Evolutionary conservation across 2,797 vertebrate genomes (phyloP).

Genomic region (Halcyon leucocephala): DNA sequence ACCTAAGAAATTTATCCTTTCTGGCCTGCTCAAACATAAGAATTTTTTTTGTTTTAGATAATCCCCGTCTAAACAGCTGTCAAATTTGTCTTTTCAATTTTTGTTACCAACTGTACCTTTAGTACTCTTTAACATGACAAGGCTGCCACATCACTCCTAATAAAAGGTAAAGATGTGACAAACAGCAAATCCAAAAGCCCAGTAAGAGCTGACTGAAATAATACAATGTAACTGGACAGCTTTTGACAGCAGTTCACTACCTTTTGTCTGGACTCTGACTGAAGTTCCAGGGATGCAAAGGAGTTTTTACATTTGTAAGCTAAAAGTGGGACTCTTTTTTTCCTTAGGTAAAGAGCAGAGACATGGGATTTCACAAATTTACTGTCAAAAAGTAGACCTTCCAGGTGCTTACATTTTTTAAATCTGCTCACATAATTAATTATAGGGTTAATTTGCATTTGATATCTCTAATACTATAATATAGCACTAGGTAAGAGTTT

Average conservation of each 20-base stretch:
- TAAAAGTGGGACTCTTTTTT: not conserved
- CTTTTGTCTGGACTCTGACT: not conserved
- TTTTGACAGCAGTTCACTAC: conserved; percentile 18
- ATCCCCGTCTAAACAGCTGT: not conserved
- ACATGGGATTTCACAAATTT: not conserved
- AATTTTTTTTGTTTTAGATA: not conserved
- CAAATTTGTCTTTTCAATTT: conserved; percentile 1
- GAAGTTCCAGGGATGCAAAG: not conserved
- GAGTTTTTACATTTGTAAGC: not conserved
- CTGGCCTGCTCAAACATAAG: not conserved
- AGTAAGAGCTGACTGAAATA: not conserved
- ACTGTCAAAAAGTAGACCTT: not conserved
- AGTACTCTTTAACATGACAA: not conserved
- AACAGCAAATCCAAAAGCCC: conserved; percentile 7
- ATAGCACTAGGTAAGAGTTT: not conserved
- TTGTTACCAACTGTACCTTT: not conserved
- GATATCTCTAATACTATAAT: not conserved
- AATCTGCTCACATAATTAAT: not conserved
- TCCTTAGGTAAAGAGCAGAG: not conserved
- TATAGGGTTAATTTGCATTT: not conserved
- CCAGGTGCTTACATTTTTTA: not conserved
- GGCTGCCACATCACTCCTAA: conserved; percentile 5
- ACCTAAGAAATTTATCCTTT: not conserved
- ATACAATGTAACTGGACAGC: not conserved
- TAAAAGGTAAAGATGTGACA: not conserved